Evolutionary conservation across 37 sponge, comb jelly and placozoan genomes (phyloP), one percentile per base, ranked within the genome.

Genomic region (Crambe crambe): DNA sequence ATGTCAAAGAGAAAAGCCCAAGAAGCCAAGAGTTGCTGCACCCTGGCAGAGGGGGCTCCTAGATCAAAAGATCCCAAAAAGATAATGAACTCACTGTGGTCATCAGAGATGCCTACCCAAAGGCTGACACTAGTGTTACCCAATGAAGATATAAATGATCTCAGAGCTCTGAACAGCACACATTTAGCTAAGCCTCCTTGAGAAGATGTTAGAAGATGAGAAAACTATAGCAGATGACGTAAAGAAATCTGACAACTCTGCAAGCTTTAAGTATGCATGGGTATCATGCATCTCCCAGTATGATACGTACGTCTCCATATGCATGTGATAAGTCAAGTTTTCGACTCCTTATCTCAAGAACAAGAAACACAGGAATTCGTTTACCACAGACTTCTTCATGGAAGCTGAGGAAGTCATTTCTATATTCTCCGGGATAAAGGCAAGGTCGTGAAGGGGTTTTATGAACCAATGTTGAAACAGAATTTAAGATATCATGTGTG

Each of bases 361-460:
- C 18, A 92, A 92, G 74, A 95, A 95, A 51, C 96, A 95, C 70
- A 92, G 96, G 96, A 91, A 95, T 42, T 89, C 90, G 2, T 95
- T 95, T 39, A 95, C 94, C 25, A 76, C 96, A 26, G 80, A 79
- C 1, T 95, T 92, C 59, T 95, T 95, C 44, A 31, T 86, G 5
- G 82, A 83, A 75, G 77, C 89, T 25, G 73, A 79, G 57, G 66
- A 73, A 9, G 43, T 95, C n/a, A 85, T 95, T n/a, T 30, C 63
- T 5, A n/a, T n/a, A 68, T 76, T 68, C 73, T 95, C 34, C 66
- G 81, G 30, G 37, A 51, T 0, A 72, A 86, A 0, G 84, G 90
- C 23, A 86, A 80, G 37, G 78, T 92, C 2, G 66, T 65, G 35
- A 88, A 76, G 30, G 77, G 34, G 1, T 62, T 75, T 38, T 92